Percentiles rank a stretch among this genome's conserved stretches.
These are phyloP conservation scores for Sinotaia quadrata DNA, from an alignment of 2,888 invertebrate species.

Conservation along the genomic window DNA sequence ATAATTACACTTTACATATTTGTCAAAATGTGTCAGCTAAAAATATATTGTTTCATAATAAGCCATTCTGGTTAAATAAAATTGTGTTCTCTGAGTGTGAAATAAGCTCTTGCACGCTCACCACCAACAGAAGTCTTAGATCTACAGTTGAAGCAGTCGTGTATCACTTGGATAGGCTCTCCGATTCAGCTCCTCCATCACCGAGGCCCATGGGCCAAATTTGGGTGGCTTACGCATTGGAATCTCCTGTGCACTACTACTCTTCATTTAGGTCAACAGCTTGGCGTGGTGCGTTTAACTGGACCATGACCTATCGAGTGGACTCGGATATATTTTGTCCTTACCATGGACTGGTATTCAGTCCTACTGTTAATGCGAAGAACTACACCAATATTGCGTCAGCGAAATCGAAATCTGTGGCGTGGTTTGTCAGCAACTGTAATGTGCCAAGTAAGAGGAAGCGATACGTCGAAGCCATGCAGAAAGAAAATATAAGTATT, in stretches of 20 bases:
- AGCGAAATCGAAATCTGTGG: neutral
- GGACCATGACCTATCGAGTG: slow-evolving; percentile 1
- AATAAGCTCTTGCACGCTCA: neutral
- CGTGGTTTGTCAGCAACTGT: neutral
- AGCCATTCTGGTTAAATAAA: neutral
- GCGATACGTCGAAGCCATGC: neutral
- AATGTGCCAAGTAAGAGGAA: neutral
- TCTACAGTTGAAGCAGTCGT: neutral
- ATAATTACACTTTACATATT: too few relatives aligned
- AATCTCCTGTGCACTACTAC: neutral
- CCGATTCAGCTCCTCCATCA: neutral
- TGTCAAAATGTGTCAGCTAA: neutral
- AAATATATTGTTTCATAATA: neutral
- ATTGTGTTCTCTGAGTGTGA: neutral
- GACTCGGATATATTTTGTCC: neutral
- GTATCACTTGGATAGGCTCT: neutral
- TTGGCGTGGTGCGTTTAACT: neutral
- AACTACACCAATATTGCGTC: neutral
- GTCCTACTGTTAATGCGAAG: neutral
- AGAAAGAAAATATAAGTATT: neutral
- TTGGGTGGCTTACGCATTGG: neutral
- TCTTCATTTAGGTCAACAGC: neutral
- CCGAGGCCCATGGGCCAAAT: slow-evolving; percentile 4
- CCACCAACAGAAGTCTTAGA: neutral
- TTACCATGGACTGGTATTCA: neutral